Base-by-base conservation (phyloP, 2,797 vertebrate genomes). In the Buceros bicornis region DNA sequence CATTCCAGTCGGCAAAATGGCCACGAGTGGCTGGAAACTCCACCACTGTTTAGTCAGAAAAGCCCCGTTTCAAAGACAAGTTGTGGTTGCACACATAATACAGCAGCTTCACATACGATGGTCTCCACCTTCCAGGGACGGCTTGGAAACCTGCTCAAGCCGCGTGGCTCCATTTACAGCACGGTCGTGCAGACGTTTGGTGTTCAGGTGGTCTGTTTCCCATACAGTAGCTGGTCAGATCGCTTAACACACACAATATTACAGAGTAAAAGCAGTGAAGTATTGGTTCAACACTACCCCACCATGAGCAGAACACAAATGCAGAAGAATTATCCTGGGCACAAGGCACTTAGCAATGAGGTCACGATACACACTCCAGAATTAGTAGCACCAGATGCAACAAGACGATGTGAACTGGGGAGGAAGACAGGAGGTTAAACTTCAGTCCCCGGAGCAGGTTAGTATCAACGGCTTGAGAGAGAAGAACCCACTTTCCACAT, bases 291-390 rank as follows among this genome's bases (percentile, higher is more conserved):
- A 67, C 15, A 16, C 5, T 14, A 4, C 13, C 19, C 28, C 1
- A 6, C 22, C 2, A 4, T 2, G 10, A 76, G 72, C 60, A 37
- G 80, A 35, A 53, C 43, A 76, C 37, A 50, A 51, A 7, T 43
- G 25, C 33, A 18, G 31, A 31, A 57, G 29, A 12, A 35, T 10
- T 21, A 53, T 22, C 21, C 65, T 1, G 0, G 35, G 40, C 66
- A 67, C 73, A 93, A 87, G 90, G 94, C 79, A 96, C 87, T 92
- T 69, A 13, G 57, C 65, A 86, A 90, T 28, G 15, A 54, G 87
- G 19, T 54, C 70, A 31, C 2, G 0, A 85, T 6, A 65, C n/a
- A 74, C 37, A 18, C 53, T 89, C 35, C 74, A 57, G 64, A 51
- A 71, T 57, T 67, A 94, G 83, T 31, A 71, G 71, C 60, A 66